Evolutionary conservation across 2,113 vertebrate species (phyloP).

Genomic region (Alouatta palliata): DNA sequence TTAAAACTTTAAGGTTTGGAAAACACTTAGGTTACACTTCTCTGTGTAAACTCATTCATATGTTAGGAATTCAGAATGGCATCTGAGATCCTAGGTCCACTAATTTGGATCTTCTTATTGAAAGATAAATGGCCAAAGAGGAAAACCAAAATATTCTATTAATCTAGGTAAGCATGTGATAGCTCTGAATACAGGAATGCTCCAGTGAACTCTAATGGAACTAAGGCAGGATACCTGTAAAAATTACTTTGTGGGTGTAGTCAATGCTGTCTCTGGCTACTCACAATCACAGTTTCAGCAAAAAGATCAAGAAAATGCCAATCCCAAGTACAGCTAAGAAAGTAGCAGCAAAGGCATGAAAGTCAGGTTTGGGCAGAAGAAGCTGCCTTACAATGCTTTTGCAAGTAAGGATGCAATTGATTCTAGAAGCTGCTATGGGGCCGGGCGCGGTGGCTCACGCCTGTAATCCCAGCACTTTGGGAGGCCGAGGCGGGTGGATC

Average conservation of each 20-base stretch:
- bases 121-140: neutral
- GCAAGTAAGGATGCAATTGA: neutral
- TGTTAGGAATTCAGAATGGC: neutral
- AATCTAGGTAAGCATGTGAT: neutral
- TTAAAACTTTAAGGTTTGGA: neutral
- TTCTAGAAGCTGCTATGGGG: fast-evolving
- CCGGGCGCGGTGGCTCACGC: too few relatives aligned
- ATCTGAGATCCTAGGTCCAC: neutral
- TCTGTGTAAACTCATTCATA: neutral
- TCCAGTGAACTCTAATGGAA: neutral
- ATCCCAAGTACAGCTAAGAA: neutral
- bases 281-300: neutral
- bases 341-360: neutral
- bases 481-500: too few relatives aligned
- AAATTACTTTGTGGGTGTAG: neutral
- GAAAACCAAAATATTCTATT: neutral
- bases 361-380: neutral
- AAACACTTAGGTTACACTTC: neutral
- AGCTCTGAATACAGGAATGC: neutral
- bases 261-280: neutral
- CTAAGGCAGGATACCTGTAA: neutral
- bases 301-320: neutral
- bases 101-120: neutral
- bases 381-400: neutral
- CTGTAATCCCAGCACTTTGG: too few relatives aligned